Evolutionary conservation across 1,140 invertebrate genomes (phyloP).

Genomic region (Cotesia chilonis): DNA sequence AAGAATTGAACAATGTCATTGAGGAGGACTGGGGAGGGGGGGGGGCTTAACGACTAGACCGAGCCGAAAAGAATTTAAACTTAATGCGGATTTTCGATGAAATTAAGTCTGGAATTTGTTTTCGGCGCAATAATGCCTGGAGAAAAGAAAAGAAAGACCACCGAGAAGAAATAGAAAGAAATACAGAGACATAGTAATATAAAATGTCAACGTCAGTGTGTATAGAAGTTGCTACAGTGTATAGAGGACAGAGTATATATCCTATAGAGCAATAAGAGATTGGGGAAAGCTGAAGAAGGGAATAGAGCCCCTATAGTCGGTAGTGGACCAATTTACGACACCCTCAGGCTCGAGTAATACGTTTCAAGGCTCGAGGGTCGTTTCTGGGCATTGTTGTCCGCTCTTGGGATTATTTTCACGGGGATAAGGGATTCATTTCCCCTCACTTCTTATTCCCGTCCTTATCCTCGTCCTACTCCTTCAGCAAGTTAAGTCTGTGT

Average conservation of each 20-base stretch:
- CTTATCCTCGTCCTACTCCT: slow-evolving; percentile 27
- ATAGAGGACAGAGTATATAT: slow-evolving; percentile 10
- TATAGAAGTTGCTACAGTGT: slow-evolving; percentile 37
- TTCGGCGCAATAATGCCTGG: too few relatives aligned
- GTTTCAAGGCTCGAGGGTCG: slow-evolving; percentile 53
- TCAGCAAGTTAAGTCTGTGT: too few relatives aligned
- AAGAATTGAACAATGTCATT: too few relatives aligned
- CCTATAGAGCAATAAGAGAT: slow-evolving; percentile 18
- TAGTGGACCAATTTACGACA: slow-evolving; percentile 62
- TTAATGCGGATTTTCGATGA: too few relatives aligned
- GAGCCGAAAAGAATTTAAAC: too few relatives aligned
- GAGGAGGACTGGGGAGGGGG: too few relatives aligned
- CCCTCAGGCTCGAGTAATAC: slow-evolving; percentile 51
- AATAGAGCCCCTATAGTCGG: slow-evolving; percentile 39
- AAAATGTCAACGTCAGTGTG: slow-evolving; percentile 30
- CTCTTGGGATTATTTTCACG: slow-evolving; percentile 56
- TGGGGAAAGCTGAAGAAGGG: slow-evolving; percentile 30
- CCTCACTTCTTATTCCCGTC: slow-evolving; percentile 21
- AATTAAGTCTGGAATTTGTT: too few relatives aligned
- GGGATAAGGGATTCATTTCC: slow-evolving; percentile 49
- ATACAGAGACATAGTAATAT: not conserved
- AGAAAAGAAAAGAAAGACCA: too few relatives aligned
- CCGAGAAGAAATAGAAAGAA: too few relatives aligned
- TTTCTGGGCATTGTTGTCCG: slow-evolving; percentile 57
- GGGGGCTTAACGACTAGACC: too few relatives aligned